A percentile compares a stretch with the other conserved stretches of the same genome.
phyloP scores from a whole-genome alignment of 1,140 invertebrate species.

The Pissodes strobi region DNA sequence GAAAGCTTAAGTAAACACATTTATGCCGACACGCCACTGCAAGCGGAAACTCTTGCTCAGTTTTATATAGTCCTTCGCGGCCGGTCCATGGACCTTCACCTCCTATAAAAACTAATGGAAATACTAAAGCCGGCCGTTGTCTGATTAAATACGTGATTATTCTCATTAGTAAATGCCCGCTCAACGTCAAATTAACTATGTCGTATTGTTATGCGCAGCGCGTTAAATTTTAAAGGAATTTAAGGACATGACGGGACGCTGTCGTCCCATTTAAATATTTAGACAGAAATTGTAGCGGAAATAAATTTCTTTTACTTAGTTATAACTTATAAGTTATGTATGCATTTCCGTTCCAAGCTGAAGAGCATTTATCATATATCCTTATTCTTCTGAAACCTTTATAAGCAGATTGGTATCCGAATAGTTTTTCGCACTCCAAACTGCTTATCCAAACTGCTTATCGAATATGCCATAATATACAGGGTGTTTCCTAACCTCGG shows the following conservation, averaged over 20 bases:
- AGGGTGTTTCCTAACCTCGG: no score
- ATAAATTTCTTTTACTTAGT: not conserved
- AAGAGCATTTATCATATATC: no score
- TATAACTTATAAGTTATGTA: no score
- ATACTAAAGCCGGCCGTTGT: conserved; percentile 19
- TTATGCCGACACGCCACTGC: not conserved
- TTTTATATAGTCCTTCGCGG: conserved; percentile 12
- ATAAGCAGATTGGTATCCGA: no score
- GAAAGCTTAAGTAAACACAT: no score
- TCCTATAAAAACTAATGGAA: conserved; percentile 30
- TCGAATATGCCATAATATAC: no score
- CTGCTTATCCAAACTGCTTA: no score
- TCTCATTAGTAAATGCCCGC: conserved; percentile 23
- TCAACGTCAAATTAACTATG: conserved; percentile 17
- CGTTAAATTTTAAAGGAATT: conserved; percentile 7
- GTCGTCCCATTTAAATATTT: conserved; percentile 8
- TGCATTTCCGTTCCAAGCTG: no score
- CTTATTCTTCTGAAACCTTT: no score
- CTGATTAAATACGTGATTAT: conserved; percentile 37
- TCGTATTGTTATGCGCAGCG: not conserved
- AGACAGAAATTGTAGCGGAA: conserved; percentile 3
- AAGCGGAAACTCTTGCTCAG: not conserved
- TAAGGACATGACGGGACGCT: not conserved
- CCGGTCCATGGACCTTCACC: conserved; percentile 21
- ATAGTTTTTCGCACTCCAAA: no score